Evolutionary conservation across 2,797 vertebrate genomes (phyloP), one percentile per base, ranked within the genome.

Genomic region (Sebastes minor): DNA sequence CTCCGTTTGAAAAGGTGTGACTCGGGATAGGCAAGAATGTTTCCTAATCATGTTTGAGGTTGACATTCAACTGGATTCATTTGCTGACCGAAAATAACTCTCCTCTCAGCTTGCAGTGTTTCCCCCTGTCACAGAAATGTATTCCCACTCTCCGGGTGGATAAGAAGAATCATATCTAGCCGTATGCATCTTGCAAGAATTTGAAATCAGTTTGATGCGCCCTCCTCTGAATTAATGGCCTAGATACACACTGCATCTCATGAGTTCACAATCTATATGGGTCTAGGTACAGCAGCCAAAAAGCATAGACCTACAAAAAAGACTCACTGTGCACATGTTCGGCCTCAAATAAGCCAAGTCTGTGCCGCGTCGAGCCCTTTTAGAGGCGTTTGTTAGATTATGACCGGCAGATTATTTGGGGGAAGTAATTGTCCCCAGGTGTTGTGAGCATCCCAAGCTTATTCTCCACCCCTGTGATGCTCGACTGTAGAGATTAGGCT

Each of bases 401-500:
- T 87, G 78, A 86, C 76, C 3, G 52, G 76, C 79, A 91, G 79
- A 89, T 93, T 90, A 88, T 92, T 93, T 87, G 72, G 59, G 61
- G 60, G 57, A 82, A 80, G 76, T 85, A 85, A 88, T 83, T 91
- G 87, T 92, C 90, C 90, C 86, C 85, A 91, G 88, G 91, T 93
- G 91, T 88, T 93, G 80, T 73, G 81, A 89, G 79, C 78, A 91
- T 87, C 74, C 75, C 86, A 90, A 90, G 80, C 86, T 80, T 84
- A 89, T 91, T 92, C 87, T 90, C 90, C 92, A 92, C 90, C 88
- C 88, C 71, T 23, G 2, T 80, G 81, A 62, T 87, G 84, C 90
- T 88, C 88, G 80, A 88, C 82, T 84, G 88, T 86, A 69, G 75
- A 87, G 93, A 93, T 95, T 93, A 93, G 82, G 78, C 91, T 90